A percentile compares a stretch with the other conserved stretches of the same genome.
Evolutionary conservation across 2,113 vertebrate genomes (phyloP).

Genomic region (Isurus oxyrinchus): DNA sequence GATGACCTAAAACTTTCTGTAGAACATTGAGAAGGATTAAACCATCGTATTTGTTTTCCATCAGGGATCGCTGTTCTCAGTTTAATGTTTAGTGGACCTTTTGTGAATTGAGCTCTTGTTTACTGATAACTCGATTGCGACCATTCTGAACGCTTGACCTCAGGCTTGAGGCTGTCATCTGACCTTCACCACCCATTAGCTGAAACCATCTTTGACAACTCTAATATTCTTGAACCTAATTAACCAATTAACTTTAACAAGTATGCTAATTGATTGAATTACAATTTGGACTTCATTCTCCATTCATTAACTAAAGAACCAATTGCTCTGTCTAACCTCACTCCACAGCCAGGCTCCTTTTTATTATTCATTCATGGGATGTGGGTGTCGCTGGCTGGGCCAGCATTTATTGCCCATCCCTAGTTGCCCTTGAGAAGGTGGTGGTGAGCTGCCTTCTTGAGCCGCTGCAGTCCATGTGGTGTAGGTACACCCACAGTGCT

Average conservation of each 20-base stretch:
- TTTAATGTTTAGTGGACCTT: background rate
- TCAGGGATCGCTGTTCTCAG: background rate
- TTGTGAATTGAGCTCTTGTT: background rate
- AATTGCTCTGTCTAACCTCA: background rate
- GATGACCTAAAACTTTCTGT: background rate
- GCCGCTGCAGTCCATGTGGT: too few species aligned
- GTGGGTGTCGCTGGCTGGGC: too few species aligned
- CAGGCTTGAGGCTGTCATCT: background rate
- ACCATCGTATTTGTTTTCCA: background rate
- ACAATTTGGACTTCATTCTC: too few species aligned
- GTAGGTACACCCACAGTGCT: too few species aligned
- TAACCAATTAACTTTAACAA: slow-evolving; percentile 22
- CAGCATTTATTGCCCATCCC: too few species aligned
- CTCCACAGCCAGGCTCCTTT: background rate
- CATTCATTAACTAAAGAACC: too few species aligned
- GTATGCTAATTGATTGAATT: background rate
- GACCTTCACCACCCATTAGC: background rate
- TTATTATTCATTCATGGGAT: too few species aligned
- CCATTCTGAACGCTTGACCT: background rate
- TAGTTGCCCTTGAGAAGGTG: too few species aligned
- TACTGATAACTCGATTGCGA: background rate
- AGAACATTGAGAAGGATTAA: background rate
- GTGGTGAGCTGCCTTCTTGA: too few species aligned
- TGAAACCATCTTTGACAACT: background rate
- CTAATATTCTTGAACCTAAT: background rate